phyloP scores from a whole-genome alignment of 2,797 vertebrate genomes.

The Propithecus deckenii region DNA sequence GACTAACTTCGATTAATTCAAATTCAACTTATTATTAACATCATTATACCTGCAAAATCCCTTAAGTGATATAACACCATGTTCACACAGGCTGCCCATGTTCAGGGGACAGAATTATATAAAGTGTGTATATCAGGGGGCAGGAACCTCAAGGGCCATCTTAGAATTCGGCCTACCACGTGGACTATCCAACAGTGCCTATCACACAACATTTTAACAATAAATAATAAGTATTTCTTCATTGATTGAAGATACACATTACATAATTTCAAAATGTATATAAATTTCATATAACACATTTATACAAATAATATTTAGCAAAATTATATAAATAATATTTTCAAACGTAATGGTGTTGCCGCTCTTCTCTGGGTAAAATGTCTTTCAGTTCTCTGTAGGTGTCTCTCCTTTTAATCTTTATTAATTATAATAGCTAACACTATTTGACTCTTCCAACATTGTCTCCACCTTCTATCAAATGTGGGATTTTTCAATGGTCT shows the following conservation, averaged over 20 bases:
- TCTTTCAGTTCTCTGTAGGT: background rate
- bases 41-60: background rate
- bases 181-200: background rate
- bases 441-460: background rate
- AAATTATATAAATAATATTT: background rate
- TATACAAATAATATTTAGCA: background rate
- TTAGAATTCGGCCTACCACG: background rate
- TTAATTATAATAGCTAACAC: background rate
- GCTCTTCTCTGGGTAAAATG: background rate
- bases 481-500: background rate
- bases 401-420: background rate
- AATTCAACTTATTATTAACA: background rate
- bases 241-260: background rate
- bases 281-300: background rate
- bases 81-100: background rate
- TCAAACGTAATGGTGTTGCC: background rate
- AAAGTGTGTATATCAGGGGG: accelerated
- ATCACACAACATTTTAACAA: background rate
- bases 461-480: background rate
- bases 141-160: background rate
- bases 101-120: background rate
- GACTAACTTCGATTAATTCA: background rate
- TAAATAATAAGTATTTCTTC: background rate
- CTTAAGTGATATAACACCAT: background rate
- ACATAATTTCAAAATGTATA: background rate